Evolutionary conservation across 2,113 vertebrate species (phyloP), one percentile per base, ranked within the genome.

Genomic region (Periophthalmus modestus): DNA sequence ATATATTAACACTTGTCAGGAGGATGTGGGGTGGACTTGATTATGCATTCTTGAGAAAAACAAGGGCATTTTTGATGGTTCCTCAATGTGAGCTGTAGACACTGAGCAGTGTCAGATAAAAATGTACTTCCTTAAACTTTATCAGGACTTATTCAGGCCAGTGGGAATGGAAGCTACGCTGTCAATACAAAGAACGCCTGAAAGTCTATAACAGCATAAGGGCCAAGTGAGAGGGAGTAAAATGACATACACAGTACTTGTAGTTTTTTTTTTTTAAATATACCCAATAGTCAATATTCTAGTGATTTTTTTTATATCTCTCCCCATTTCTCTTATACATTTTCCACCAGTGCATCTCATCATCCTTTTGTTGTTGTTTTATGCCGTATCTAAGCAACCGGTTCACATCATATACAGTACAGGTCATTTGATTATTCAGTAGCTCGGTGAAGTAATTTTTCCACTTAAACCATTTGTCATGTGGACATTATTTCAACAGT

Each of bases 41-140:
- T 54, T 34, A 28, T 28, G 28, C 28, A 72, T 71, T 57, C 43
- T 21, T 71, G 76, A 78, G 2, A 61, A 68, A 55, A 69, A 28
- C 36, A 57, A 23, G 23, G 39, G 1, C 9, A 10, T 63, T 34
- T 73, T 50, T 71, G 36, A 2, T 7, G 7, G 36, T 24, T 54
- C 66, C 68, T 57, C 52, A 19, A 19, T 52, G 58, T 57, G 43
- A 59, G 55, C n/a, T 63, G 68, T 15, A 63, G 62, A 69, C 65
- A 75, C 52, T 36, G n/a, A 28, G 61, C 4, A 76, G 81, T 90
- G 85, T 88, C 89, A 81, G 48, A 78, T 55, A 77, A 47, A 71
- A 0, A 16, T 85, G 88, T 61, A 81, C 84, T 90, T 92, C 91
- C 91, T 87, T 28, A 75, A 33, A 52, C 39, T 72, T 84, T 72